These are phyloP conservation scores for Drosophila leonis DNA, from an alignment of 2,888 invertebrate species.

Conservation along the genomic window DNA sequence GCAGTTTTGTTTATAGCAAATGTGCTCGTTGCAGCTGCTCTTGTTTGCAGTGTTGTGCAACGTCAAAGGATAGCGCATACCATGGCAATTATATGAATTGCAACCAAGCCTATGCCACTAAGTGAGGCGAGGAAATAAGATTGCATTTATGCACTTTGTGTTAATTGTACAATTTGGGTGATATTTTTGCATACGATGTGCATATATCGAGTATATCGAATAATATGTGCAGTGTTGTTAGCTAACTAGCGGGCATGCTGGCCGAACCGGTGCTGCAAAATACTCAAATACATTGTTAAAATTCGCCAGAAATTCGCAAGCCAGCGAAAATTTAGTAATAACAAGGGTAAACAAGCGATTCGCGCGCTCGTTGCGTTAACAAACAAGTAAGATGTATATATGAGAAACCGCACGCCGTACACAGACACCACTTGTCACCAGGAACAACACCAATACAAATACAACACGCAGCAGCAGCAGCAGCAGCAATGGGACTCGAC, in stretches of 20 bases:
- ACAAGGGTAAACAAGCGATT: slow-evolving; percentile 59
- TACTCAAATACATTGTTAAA: slow-evolving; percentile 70
- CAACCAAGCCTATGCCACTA: too few species aligned
- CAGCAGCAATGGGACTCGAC: slow-evolving; percentile 89
- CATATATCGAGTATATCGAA: slow-evolving; percentile 54
- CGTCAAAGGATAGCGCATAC: neutral
- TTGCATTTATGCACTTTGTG: neutral
- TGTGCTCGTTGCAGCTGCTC: slow-evolving; percentile 58
- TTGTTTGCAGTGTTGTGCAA: slow-evolving; percentile 41
- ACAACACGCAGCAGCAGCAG: slow-evolving; percentile 35
- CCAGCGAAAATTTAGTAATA: slow-evolving; percentile 67
- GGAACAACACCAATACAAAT: slow-evolving; percentile 46
- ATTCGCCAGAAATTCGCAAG: slow-evolving; percentile 72
- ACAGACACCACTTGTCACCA: slow-evolving; percentile 57
- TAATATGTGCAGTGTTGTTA: slow-evolving; percentile 46
- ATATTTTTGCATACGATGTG: slow-evolving; percentile 16
- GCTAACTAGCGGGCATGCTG: slow-evolving; percentile 46
- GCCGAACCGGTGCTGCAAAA: slow-evolving; percentile 53
- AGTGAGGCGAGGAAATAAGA: neutral
- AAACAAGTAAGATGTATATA: slow-evolving; percentile 68
- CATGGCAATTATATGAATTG: neutral
- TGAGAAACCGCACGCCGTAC: slow-evolving; percentile 42
- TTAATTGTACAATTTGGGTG: neutral
- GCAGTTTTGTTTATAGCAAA: slow-evolving; percentile 34
- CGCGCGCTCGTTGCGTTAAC: slow-evolving; percentile 60